A percentile compares a stretch with the other conserved stretches of the same genome.
Conservation (phyloP, 2,797 vertebrate genomes). For the Clarias pachynema region DNA sequence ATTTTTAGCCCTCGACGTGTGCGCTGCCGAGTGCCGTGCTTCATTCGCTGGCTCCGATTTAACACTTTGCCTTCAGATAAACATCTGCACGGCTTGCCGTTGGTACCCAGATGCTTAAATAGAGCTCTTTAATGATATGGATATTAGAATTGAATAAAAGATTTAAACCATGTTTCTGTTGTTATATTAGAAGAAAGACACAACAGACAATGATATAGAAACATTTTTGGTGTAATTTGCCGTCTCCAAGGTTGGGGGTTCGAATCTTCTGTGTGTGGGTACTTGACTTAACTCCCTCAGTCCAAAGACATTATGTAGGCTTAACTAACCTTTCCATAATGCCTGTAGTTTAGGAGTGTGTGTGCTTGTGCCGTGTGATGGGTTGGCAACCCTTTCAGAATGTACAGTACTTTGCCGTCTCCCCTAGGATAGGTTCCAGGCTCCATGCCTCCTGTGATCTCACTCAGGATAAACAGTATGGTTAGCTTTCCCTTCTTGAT, state of each 20-base stretch:
- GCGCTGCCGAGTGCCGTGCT: conserved; percentile 34
- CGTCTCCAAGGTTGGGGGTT: no score
- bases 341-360: no score
- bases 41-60: conserved; percentile 39
- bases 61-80: conserved; percentile 43
- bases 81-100: conserved; percentile 32
- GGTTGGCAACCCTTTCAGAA: no score
- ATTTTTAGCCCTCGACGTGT: conserved; percentile 58
- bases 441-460: no score
- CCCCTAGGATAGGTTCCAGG: no score
- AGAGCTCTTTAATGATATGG: background rate
- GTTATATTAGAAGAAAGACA: background rate
- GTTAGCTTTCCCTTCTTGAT: background rate
- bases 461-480: background rate
- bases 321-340: no score
- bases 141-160: background rate
- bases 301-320: no score
- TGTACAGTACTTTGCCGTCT: no score
- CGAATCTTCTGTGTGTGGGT: no score
- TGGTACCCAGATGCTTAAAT: background rate
- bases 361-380: no score
- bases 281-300: no score
- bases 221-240: background rate
- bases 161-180: background rate
- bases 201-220: background rate